Evolutionary conservation across 2,888 invertebrate genomes (phyloP), one percentile per base, ranked within the genome.

Genomic region (Ectemnius continuus): DNA sequence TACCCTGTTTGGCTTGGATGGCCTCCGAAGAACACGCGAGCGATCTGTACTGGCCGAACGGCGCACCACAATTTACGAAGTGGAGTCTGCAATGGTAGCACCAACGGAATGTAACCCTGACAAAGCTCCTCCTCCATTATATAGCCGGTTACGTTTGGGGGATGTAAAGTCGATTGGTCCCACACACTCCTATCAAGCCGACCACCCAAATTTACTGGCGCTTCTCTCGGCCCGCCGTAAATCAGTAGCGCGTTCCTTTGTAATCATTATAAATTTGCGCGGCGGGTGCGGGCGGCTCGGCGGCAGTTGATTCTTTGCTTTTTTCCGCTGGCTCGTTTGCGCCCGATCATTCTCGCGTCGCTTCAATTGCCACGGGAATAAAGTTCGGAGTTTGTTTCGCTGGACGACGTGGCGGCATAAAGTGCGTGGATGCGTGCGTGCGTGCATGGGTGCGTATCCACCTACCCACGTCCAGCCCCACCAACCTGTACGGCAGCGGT

Each of bases 1-100:
- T 85, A 86, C 84, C 86, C 81, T 82, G 79, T 85, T 85, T 84
- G 85, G 86, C 74, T 3, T 14, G 52, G 36, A 36, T 16, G 80
- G 67, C 76, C 78, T 61, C 74, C 64, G 60, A 20, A 16, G 23
- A 11, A 56, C 28, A 36, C n/a, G 28, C 56, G 16, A 14, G 14
- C 13, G 62, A 62, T 62, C 23, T 62, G 48, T 62, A 62, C n/a
- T 18, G 47, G 20, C 3, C 4, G 13, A 13, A 46, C 47, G 4
- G 11, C 4, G 76, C 58, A 61, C 36, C 76, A 73, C 79, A 78
- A 82, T 83, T 84, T 83, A 79, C 79, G 75, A 79, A 82, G 79
- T 76, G 73, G 56, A 76, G 45, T 46, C n/a, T 26, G 20, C 57
- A 8, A 26, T 47, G 14, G 36, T 18, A 36, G 28, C 36, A 60